Evolutionary conservation across 2,113 vertebrate species (phyloP).

Genomic region (Dissostichus mawsoni): DNA sequence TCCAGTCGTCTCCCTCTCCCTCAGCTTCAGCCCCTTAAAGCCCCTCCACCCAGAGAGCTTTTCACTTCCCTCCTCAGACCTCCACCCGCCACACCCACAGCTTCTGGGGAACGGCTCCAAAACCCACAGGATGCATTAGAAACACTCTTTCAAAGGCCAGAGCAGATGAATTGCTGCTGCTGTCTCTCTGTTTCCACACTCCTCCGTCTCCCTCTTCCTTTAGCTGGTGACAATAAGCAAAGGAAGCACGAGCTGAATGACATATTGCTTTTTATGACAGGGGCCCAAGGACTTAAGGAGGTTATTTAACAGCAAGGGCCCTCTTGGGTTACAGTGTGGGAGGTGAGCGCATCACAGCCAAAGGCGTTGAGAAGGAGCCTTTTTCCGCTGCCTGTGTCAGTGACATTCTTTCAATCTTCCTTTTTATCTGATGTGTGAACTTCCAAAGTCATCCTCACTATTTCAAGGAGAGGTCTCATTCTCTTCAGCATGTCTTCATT

Average conservation of each 20-base stretch:
- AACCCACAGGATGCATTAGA: conserved; percentile 33
- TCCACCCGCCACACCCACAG: conserved; percentile 1
- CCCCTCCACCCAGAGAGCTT: conserved; percentile 15
- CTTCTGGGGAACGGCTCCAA: conserved; percentile 10
- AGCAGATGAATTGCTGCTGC: conserved; percentile 31
- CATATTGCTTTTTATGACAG: conserved; percentile 57
- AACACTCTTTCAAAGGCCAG: conserved; percentile 39
- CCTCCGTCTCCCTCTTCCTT: conserved; percentile 35
- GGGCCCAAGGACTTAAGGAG: conserved; percentile 55
- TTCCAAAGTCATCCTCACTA: conserved; percentile 10
- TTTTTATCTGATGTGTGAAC: conserved; percentile 9
- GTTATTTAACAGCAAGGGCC: conserved; percentile 53
- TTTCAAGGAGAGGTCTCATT: not conserved
- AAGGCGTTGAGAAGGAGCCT: conserved; percentile 26
- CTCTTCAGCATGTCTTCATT: not conserved
- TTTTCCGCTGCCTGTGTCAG: conserved; percentile 14
- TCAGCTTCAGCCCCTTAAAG: not conserved
- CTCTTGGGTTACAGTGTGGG: conserved; percentile 65
- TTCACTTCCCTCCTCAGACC: conserved; percentile 34
- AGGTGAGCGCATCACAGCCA: conserved; percentile 36
- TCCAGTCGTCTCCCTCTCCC: not conserved
- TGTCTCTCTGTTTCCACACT: conserved; percentile 25
- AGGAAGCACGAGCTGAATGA: conserved; percentile 57
- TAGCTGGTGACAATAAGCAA: conserved; percentile 40
- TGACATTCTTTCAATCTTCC: conserved; percentile 3